Percentiles rank a stretch among this genome's conserved stretches.
phyloP scores from a whole-genome alignment of 2,113 vertebrate species.

The Mesoclemmys tuberculata region DNA sequence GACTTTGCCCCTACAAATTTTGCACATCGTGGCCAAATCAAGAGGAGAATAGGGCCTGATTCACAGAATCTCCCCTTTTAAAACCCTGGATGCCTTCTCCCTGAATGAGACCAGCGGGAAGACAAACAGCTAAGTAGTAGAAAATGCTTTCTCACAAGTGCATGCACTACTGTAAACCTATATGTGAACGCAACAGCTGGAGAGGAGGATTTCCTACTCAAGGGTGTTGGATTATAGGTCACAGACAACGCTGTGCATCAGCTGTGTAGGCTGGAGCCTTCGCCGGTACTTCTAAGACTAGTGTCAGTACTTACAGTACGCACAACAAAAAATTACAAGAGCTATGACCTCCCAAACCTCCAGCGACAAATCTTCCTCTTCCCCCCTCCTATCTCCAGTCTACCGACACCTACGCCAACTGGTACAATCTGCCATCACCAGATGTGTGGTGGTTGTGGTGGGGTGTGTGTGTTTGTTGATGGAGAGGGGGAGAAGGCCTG shows the following conservation, averaged over 20 bases:
- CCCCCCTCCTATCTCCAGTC: background rate
- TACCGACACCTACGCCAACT: background rate
- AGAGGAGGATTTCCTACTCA: background rate
- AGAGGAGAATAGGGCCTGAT: background rate
- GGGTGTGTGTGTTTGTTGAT: background rate
- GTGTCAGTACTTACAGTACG: background rate
- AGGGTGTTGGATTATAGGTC: background rate
- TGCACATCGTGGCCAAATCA: background rate
- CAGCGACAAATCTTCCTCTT: background rate
- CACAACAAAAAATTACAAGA: background rate
- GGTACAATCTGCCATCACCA: background rate
- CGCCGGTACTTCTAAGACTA: background rate
- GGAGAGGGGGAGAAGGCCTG: background rate
- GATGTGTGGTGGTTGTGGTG: accelerated
- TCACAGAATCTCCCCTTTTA: background rate
- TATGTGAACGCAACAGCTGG: background rate
- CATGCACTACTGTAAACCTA: background rate
- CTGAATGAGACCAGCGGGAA: background rate
- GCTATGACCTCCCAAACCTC: background rate
- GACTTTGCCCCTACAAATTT: background rate
- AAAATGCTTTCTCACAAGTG: background rate
- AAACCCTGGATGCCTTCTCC: background rate
- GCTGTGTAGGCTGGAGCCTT: background rate
- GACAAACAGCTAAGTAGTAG: background rate
- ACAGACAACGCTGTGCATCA: background rate